These are phyloP conservation scores for Congeria kusceri DNA, from an alignment of 2,888 invertebrate species.

Conservation along the genomic window DNA sequence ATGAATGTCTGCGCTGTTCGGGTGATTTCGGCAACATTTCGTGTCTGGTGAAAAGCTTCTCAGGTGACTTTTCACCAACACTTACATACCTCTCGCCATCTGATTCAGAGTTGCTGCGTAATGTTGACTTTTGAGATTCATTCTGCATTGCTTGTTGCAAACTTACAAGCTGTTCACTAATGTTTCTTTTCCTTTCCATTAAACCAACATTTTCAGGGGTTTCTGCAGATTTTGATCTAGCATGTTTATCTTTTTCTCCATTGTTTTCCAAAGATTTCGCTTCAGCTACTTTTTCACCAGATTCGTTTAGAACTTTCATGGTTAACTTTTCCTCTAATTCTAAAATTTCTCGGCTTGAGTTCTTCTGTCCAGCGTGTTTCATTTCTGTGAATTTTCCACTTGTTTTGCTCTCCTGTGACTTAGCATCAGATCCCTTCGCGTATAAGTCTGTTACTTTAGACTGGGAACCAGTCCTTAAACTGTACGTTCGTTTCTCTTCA, in stretches of 20 bases:
- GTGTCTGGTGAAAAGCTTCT: background rate
- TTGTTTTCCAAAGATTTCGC: background rate
- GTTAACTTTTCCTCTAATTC: background rate
- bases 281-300: background rate
- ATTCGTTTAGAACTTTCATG: background rate
- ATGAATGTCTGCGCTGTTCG: background rate
- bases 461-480: too few relatives aligned
- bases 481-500: too few relatives aligned
- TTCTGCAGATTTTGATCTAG: background rate
- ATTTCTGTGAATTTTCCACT: background rate
- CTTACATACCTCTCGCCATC: background rate
- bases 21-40: constrained; percentile 10
- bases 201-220: background rate
- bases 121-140: background rate
- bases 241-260: background rate
- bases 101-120: background rate
- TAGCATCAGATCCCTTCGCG: too few relatives aligned
- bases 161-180: background rate
- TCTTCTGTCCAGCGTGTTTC: background rate
- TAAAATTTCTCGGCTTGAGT: background rate
- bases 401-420: too few relatives aligned
- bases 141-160: too few relatives aligned
- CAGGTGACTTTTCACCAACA: background rate
- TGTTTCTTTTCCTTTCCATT: background rate
- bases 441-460: too few relatives aligned